Conservation (phyloP, 2,888 invertebrate genomes). For the Tinea semifulvella region DNA sequence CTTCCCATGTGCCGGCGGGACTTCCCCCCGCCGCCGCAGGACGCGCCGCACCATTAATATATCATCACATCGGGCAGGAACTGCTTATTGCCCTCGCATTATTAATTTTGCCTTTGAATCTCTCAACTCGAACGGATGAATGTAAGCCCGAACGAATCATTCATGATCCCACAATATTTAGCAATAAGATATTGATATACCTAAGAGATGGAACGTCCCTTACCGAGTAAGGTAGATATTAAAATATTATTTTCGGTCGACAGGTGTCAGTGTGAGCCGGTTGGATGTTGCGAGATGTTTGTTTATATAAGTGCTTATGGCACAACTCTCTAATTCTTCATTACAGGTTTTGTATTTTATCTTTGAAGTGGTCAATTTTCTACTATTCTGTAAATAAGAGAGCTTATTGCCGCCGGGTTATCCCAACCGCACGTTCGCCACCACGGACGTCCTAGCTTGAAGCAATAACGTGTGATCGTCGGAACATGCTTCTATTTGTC, state of each 20-base stretch:
- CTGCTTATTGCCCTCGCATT: conserved; percentile 56
- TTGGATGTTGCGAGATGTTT: background rate
- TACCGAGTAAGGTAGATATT: conserved; percentile 65
- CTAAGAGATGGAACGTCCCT: conserved; percentile 67
- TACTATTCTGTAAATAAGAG: conserved; percentile 62
- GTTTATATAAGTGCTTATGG: conserved; percentile 4
- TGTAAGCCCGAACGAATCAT: background rate
- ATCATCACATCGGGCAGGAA: conserved; percentile 47
- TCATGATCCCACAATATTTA: conserved; percentile 40
- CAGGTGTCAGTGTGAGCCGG: conserved; percentile 37
- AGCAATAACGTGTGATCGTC: conserved; percentile 59
- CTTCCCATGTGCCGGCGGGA: conserved; percentile 5
- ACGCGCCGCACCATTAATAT: background rate
- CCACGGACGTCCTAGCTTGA: conserved; percentile 58
- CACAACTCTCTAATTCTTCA: conserved; percentile 9
- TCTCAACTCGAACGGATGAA: background rate
- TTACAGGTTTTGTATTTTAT: conserved; percentile 43
- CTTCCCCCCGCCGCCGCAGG: conserved; percentile 7
- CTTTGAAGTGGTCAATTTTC: conserved; percentile 64
- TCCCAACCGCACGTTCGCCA: conserved; percentile 55
- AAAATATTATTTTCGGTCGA: conserved; percentile 51
- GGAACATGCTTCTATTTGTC: conserved; percentile 14
- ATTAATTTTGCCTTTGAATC: conserved; percentile 17
- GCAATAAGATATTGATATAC: conserved; percentile 63
- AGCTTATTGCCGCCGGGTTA: conserved; percentile 58